Evolutionary conservation across 2,888 invertebrate genomes (phyloP).

Genomic region (Tetanocera ferruginea): DNA sequence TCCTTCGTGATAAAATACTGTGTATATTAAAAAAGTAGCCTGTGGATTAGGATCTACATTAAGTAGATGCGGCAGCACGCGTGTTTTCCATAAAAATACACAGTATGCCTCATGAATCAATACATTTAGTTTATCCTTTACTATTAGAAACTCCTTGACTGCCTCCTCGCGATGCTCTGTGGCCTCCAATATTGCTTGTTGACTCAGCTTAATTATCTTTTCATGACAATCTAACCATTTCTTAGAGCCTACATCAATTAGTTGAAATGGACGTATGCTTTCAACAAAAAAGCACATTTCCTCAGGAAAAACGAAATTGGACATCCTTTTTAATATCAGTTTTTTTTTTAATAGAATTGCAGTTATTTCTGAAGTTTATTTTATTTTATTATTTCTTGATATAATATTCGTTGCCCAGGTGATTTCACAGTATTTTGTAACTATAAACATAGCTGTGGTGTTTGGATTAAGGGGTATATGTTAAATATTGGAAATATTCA

Average conservation of each 20-base stretch:
- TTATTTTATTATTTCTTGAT: not conserved
- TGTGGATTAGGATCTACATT: conserved; percentile 77
- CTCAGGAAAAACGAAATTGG: conserved; percentile 75
- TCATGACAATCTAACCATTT: conserved; percentile 89
- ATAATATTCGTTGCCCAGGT: conserved; percentile 10
- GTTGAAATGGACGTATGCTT: conserved; percentile 76
- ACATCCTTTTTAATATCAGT: conserved; percentile 47
- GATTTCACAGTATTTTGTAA: not conserved
- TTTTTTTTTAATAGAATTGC: not conserved
- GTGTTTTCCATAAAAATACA: conserved; percentile 87
- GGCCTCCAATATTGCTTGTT: conserved; percentile 89
- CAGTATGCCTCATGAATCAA: conserved; percentile 87
- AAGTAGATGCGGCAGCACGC: conserved; percentile 83
- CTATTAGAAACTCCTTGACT: conserved; percentile 85
- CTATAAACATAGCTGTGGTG: not conserved
- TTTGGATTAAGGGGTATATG: too few relatives aligned
- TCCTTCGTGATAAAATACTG: conserved; percentile 85
- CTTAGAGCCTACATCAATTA: conserved; percentile 78
- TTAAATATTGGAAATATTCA: too few relatives aligned
- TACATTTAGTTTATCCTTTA: conserved; percentile 71
- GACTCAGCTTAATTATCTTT: conserved; percentile 85
- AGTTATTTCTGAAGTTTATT: not conserved
- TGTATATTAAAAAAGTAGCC: conserved; percentile 83
- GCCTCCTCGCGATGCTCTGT: conserved; percentile 83
- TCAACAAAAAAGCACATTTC: conserved; percentile 84